Base-by-base conservation (phyloP, 2,888 invertebrate genomes). In the Kryphioiulus occultus region DNA sequence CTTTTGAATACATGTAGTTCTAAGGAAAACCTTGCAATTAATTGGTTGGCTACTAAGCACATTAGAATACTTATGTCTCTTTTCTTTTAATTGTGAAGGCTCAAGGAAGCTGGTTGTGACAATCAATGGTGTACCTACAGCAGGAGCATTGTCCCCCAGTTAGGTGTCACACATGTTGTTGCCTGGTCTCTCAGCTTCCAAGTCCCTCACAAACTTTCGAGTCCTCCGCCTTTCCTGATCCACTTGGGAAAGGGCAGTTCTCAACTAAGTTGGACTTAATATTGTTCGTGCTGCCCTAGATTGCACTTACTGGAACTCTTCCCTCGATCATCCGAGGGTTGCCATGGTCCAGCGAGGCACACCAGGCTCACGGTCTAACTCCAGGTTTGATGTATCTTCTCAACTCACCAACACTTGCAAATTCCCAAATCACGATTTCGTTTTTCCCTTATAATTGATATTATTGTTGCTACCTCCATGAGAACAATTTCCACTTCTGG, bases 91-190 rank as follows among this genome's bases (percentile, higher is more conserved):
- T 84, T 12, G 12, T 39, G 26, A 30, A 88, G 97, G 98, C 91
- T 97, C 97, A 92, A 95, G 97, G 91, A 97, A 97, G 94, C 92
- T 95, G 90, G 95, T 96, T 91, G 96, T 97, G 92, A 97, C 97
- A 90, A 93, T 97, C 92, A 97, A 97, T 91, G 97, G 97, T 88
- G 86, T 88, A 88, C 86, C 88, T 59, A 47, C 30, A 85, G 87
- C 87, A 30, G 83, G 87, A 53, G 86, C 44, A 47, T 53, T 86
- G 32, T 86, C 86, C 44, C 86, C 86, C 19, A 86, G 86, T 86
- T 86, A 86, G 86, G 86, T 53, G 30, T 42, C 47, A 53, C 32
- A 84, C 84, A 68, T 85, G 86, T 86, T 42, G 47, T 86, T 53
- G 86, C 86, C 86, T 53, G 86, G 86, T 86, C 86, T 42, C 86